Percentiles rank a stretch among this genome's conserved stretches.
Conservation (phyloP, 2,113 vertebrate genomes). For the Colossoma macropomum region DNA sequence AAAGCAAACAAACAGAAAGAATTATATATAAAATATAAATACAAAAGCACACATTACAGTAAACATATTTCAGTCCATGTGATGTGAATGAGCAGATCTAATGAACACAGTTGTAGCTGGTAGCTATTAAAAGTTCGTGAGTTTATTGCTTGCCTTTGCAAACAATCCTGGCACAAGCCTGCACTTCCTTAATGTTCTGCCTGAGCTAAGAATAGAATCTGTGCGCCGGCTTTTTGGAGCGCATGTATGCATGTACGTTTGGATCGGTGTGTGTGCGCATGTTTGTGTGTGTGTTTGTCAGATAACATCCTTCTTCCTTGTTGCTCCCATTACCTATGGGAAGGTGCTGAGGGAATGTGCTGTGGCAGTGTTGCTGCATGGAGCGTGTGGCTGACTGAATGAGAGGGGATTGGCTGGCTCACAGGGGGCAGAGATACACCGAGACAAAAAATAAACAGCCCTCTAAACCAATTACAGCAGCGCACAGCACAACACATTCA, state of each 20-base stretch:
- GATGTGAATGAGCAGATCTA: background rate
- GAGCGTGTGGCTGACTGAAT: conserved; percentile 65
- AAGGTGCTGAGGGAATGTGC: conserved; percentile 65
- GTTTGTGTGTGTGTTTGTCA: conserved; percentile 25
- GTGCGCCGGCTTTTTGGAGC: conserved; percentile 23
- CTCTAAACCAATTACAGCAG: conserved; percentile 67
- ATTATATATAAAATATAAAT: too few species aligned
- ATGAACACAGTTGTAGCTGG: background rate
- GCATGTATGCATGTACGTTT: background rate
- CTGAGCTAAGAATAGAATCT: conserved; percentile 34
- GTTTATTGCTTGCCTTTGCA: background rate
- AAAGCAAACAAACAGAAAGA: too few species aligned
- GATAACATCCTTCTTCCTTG: conserved; percentile 63
- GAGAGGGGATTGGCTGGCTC: conserved; percentile 30
- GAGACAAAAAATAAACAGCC: conserved; percentile 64
- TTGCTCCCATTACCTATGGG: conserved; percentile 56
- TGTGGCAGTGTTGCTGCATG: conserved; percentile 53
- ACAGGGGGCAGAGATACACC: conserved; percentile 52
- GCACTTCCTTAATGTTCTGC: conserved; percentile 21
- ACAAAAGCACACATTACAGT: too few species aligned
- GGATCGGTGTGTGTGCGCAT: background rate
- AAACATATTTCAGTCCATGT: too few species aligned
- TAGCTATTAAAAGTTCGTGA: background rate
- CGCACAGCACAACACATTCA: conserved; percentile 53
- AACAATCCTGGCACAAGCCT: background rate